These are phyloP conservation scores for Porites cylindrica DNA, from an alignment of 92 coral and sea anemone species.

Conservation along the genomic window DNA sequence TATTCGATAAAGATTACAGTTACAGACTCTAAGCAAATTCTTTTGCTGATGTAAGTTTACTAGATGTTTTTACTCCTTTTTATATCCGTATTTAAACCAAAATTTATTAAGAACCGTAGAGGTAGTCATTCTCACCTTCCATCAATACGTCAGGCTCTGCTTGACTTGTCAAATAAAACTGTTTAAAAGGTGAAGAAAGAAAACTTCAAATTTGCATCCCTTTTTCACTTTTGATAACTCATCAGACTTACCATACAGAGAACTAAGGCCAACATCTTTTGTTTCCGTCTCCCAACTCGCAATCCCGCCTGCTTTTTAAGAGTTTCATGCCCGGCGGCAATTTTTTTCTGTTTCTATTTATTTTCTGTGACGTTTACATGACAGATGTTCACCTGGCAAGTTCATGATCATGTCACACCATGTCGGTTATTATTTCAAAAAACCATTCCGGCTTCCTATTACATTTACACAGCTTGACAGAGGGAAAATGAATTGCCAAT, in stretches of 20 bases:
- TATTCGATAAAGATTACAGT: background rate
- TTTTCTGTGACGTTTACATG: background rate
- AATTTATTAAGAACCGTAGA: background rate
- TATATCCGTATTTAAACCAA: too few relatives aligned
- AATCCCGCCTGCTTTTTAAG: background rate
- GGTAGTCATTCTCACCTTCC: constrained; percentile 13
- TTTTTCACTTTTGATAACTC: background rate
- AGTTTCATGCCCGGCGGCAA: background rate
- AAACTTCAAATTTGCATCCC: background rate
- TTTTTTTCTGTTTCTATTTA: background rate
- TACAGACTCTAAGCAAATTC: background rate
- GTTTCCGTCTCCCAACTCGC: background rate
- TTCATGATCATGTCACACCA: background rate
- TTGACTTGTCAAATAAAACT: constrained; percentile 15
- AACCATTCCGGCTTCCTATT: background rate
- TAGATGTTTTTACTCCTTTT: too few relatives aligned
- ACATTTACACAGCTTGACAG: constrained; percentile 24
- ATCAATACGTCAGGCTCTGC: constrained; percentile 2
- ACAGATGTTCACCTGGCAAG: background rate
- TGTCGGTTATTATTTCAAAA: background rate
- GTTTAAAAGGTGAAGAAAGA: background rate
- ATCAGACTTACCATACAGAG: constrained; percentile 25
- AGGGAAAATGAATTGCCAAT: background rate
- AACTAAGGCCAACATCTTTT: background rate
- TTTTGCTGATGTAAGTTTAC: too few relatives aligned